Evolutionary conservation across 2,888 invertebrate species (phyloP), one percentile per base, ranked within the genome.

Genomic region (Bembecia ichneumoniformis): DNA sequence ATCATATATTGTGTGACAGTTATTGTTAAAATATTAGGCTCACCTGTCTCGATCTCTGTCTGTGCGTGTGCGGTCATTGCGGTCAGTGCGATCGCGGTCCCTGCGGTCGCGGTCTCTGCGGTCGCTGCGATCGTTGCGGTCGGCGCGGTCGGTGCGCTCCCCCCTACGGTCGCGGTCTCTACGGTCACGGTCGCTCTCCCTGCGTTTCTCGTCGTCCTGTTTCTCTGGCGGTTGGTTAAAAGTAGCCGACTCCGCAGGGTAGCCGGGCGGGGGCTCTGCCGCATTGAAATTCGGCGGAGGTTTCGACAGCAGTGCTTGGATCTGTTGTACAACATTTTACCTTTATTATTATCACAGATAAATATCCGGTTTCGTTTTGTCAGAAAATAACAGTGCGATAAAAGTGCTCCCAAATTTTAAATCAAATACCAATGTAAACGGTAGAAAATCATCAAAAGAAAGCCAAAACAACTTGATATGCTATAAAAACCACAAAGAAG

Each of bases 251-350:
- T 74, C 70, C n/a, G 68, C 56, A 58, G 72, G 75, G 71, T 81
- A 82, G 0, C 70, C 68, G 0, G 87, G 86, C 0, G 87, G 84
- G 0, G 87, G 87, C 45, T 82, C 83, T 0, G 77, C 64, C 0
- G 79, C 64, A 62, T 82, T 89, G 71, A 90, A 90, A 50, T 58
- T 60, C 3, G 86, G 86, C 1, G 86, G 86, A 3, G 87, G 88
- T 47, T 83, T 83, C 28, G 88, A 88, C 9, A 88, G 72, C 3
- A 90, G 76, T 0, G 88, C 89, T 58, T 89, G 90, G 10, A 91
- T 75, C 68, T 91, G 69, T 55, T 16, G 28, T 9, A 28, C 5
- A 20, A 28, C 1, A 28, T 28, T 17, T 17, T 3, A 17, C 17
- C 1, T 17, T 4, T 17, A 17, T 17, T 4, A 17, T 17, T 17